Evolutionary conservation across 2,888 invertebrate species (phyloP), one percentile per base, ranked within the genome.

Genomic region (Alitta virens): DNA sequence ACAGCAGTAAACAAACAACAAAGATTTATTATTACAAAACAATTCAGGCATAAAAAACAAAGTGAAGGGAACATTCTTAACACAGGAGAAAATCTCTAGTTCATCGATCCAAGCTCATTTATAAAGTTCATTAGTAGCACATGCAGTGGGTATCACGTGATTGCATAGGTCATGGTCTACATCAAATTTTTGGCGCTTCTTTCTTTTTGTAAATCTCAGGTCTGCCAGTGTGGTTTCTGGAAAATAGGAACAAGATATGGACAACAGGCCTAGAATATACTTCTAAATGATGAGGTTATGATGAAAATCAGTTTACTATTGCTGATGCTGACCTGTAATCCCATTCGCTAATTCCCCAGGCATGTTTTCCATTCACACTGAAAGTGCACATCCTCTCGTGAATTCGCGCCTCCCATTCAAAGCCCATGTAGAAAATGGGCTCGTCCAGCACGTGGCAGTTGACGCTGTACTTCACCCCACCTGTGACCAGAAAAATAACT

Each of bases 331-430:
- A 66, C 66, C 63, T 60, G 66, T 78, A 79, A 59, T 77, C 76
- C 78, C 78, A 78, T 63, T 79, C 78, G 66, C 78, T 79, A 58
- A 79, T 74, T 24, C 79, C 79, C 74, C 76, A 77, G 2, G 77
- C 79, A 23, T 60, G 60, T 24, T 72, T 60, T 2, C 74, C 76
- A 71, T 78, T 77, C 23, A 79, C 68, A 16, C 62, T 63, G 68
- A 69, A 79, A 18, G 57, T 69, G 62, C 74, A 74, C 63, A 78
- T 72, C 27, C 78, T 52, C 64, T 79, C 79, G 59, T 71, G 68
- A 43, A 79, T 77, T 56, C 75, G 73, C 46, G 76, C 76, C 66
- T 77, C 78, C 67, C 67, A 67, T 21, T 65, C 43, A 7, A 38
- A 42, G 0, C 68, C 68, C 66, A 69, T 69, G 65, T 66, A 68